A percentile compares a stretch with the other conserved stretches of the same genome.
phyloP scores from a whole-genome alignment of 1,140 invertebrate genomes.

The Conus betulinus region DNA sequence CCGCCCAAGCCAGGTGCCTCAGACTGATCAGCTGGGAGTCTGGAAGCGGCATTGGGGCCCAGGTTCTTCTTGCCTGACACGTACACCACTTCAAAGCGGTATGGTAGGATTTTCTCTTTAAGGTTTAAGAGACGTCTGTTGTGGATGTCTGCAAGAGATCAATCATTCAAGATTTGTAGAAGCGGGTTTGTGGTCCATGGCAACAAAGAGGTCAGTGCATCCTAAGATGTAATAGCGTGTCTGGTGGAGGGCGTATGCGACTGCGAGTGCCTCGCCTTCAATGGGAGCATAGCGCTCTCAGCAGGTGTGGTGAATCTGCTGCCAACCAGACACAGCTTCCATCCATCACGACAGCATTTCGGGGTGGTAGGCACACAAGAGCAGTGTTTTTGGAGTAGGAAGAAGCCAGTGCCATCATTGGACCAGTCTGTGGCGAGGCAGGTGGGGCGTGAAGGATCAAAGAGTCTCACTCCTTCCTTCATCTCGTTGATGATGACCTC shows the following conservation, averaged over 20 bases:
- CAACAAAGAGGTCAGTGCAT: constrained; percentile 48
- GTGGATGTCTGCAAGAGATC: too few species aligned
- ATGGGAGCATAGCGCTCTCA: constrained; percentile 41
- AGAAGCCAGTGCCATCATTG: constrained; percentile 48
- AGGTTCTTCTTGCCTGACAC: too few species aligned
- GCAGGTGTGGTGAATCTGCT: constrained; percentile 52
- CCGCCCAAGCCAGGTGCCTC: too few species aligned
- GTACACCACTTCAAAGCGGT: too few species aligned
- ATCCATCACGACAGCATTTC: constrained; percentile 42
- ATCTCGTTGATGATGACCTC: constrained; percentile 48
- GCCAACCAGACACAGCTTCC: constrained; percentile 53
- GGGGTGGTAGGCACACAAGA: constrained; percentile 27
- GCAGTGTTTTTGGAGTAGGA: constrained; percentile 59
- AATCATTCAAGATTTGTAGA: constrained; percentile 16
- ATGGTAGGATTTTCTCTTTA: too few species aligned
- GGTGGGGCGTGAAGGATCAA: constrained; percentile 49
- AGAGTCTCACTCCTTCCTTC: constrained; percentile 55
- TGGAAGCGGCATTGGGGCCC: too few species aligned
- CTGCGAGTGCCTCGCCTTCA: too few species aligned
- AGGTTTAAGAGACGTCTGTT: too few species aligned
- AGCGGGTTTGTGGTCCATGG: constrained; percentile 52
- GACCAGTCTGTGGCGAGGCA: constrained; percentile 59
- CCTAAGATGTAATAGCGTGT: constrained; percentile 47
- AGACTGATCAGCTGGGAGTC: too few species aligned
- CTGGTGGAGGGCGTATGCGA: too few species aligned